A percentile compares a stretch with the other conserved stretches of the same genome.
Evolutionary conservation across 1,140 invertebrate genomes (phyloP).

Genomic region (Trigoniulus corallinus): DNA sequence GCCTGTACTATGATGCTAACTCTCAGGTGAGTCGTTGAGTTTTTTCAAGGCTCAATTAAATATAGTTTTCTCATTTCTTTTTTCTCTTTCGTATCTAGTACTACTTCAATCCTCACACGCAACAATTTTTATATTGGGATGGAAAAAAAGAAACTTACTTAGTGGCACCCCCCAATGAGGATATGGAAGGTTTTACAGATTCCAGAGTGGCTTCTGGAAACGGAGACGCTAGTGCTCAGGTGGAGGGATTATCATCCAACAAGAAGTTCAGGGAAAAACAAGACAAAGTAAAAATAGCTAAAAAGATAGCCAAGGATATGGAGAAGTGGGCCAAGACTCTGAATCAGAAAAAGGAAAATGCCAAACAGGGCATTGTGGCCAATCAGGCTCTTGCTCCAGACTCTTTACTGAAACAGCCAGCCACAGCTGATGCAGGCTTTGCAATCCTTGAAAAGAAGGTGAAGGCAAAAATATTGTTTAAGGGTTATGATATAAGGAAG

Average conservation of each 20-base stretch:
- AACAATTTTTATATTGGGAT: slow-evolving; percentile 93
- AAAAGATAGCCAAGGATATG: slow-evolving; percentile 95
- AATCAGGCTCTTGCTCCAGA: not conserved
- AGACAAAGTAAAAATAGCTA: slow-evolving; percentile 91
- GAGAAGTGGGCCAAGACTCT: slow-evolving; percentile 92
- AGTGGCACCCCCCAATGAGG: slow-evolving; percentile 31
- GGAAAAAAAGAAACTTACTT: slow-evolving; percentile 59
- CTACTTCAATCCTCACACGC: slow-evolving; percentile 61
- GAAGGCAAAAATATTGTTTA: not conserved
- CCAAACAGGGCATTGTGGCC: slow-evolving; percentile 40
- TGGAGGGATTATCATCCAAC: slow-evolving; percentile 4
- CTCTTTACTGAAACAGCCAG: slow-evolving; percentile 22
- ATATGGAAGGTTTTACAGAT: not conserved
- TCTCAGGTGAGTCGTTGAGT: slow-evolving; percentile 55
- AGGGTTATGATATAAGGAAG: no score
- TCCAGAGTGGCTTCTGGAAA: slow-evolving; percentile 9
- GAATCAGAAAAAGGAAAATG: slow-evolving; percentile 89
- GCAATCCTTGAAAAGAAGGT: slow-evolving; percentile 58
- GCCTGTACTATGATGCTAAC: slow-evolving; percentile 87
- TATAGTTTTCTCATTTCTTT: slow-evolving; percentile 3
- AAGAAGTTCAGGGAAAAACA: slow-evolving; percentile 35
- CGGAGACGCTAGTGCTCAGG: slow-evolving; percentile 10
- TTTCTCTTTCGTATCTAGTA: slow-evolving; percentile 22
- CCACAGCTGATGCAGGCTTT: slow-evolving; percentile 77
- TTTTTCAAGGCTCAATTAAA: slow-evolving; percentile 6